phyloP scores from a whole-genome alignment of 1,140 invertebrate species.

The Drosophila micromelanica region DNA sequence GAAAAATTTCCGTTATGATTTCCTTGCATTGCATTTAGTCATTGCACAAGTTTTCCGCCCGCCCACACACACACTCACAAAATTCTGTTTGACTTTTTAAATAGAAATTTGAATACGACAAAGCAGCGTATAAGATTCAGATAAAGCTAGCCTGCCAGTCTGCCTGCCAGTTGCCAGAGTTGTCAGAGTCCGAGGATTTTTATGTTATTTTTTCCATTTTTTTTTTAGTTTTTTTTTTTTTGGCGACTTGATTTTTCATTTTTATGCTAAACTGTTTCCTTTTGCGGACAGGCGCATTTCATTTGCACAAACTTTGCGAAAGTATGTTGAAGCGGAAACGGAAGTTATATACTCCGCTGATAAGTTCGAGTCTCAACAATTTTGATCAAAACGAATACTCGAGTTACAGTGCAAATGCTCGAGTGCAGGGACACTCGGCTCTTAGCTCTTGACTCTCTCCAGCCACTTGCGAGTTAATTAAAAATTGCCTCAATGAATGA shows the following conservation, averaged over 20 bases:
- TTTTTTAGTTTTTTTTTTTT: conserved; percentile 17
- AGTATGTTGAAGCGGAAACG: conserved; percentile 62
- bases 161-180: conserved; percentile 57
- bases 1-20: conserved; percentile 69
- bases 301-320: conserved; percentile 62
- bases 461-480: conserved; percentile 43
- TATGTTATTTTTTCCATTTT: not conserved
- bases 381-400: conserved; percentile 24
- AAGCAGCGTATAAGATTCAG: conserved; percentile 69
- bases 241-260: conserved; percentile 62
- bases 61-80: conserved; percentile 11
- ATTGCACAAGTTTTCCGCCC: conserved; percentile 28
- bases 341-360: conserved; percentile 51
- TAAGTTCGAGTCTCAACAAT: conserved; percentile 36
- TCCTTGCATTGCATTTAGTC: conserved; percentile 49
- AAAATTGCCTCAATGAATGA: conserved; percentile 52
- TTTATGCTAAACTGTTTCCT: conserved; percentile 73
- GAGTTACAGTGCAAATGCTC: not conserved
- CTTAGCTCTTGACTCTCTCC: not conserved
- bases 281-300: conserved; percentile 62
- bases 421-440: not conserved
- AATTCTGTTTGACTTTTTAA: conserved; percentile 43
- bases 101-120: conserved; percentile 75
- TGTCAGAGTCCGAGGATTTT: conserved; percentile 43
- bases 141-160: conserved; percentile 42